phyloP scores from a whole-genome alignment of 2,797 vertebrate genomes.

The Gymnoscopelus microlampas region DNA sequence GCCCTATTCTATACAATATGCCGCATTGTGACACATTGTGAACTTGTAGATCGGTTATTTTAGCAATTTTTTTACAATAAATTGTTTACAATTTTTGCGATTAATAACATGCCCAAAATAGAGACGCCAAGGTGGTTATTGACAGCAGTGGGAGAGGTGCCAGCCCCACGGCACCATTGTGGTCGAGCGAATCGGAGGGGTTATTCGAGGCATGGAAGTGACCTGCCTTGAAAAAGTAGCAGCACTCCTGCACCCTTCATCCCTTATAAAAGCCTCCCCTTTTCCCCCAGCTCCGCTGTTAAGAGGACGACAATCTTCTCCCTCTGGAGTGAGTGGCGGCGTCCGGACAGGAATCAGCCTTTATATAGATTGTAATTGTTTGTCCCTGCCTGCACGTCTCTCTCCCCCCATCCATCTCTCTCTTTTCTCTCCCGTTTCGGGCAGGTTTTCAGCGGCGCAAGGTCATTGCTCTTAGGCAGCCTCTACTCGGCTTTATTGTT shows the following conservation, averaged over 20 bases:
- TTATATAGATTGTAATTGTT: conserved; percentile 85
- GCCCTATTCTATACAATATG: too few relatives aligned
- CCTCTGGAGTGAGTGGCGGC: conserved; percentile 69
- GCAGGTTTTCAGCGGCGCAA: conserved; percentile 77
- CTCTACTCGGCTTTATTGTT: conserved; percentile 80
- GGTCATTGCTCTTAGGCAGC: conserved; percentile 84
- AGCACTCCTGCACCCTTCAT: conserved; percentile 58
- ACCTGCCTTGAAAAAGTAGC: conserved; percentile 33
- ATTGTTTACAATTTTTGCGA: too few relatives aligned
- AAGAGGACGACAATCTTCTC: conserved; percentile 74
- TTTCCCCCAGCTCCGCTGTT: conserved; percentile 49
- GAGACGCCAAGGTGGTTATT: neutral
- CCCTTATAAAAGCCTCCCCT: conserved; percentile 56
- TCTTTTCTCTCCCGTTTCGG: conserved; percentile 62
- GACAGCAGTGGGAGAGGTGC: conserved; percentile 7
- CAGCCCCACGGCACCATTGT: neutral
- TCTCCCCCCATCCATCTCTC: conserved; percentile 73
- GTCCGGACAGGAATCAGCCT: conserved; percentile 77
- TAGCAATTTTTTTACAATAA: too few relatives aligned
- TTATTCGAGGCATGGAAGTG: conserved; percentile 19
- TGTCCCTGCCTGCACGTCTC: conserved; percentile 74
- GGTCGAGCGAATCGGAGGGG: conserved; percentile 10
- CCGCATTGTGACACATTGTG: too few relatives aligned
- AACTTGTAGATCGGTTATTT: too few relatives aligned
- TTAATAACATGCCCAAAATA: too few relatives aligned